Evolutionary conservation across 2,113 vertebrate species (phyloP).

Genomic region (Ginglymostoma cirratum): DNA sequence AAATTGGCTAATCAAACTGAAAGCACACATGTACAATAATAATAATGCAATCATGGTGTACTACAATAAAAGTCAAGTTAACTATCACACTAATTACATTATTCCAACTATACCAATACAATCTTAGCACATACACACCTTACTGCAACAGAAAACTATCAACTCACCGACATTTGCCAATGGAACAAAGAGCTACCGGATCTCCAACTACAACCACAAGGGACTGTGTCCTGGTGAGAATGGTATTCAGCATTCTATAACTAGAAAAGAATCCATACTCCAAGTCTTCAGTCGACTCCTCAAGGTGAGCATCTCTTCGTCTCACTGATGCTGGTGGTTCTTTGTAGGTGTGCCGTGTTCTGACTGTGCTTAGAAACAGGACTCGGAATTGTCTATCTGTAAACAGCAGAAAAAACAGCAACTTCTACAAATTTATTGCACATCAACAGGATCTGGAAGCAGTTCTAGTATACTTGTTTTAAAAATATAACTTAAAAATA

Average conservation of each 20-base stretch:
- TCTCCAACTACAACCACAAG: slow-evolving; percentile 41
- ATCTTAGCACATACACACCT: neutral
- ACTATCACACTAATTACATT: neutral
- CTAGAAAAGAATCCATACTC: slow-evolving; percentile 41
- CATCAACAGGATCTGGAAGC: neutral
- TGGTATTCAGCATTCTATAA: slow-evolving; percentile 31
- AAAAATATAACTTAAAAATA: neutral
- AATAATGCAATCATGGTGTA: neutral
- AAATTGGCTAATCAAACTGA: neutral
- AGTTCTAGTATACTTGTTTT: neutral
- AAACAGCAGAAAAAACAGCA: neutral
- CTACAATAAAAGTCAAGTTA: neutral
- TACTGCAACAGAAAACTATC: neutral
- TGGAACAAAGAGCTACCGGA: slow-evolving; percentile 40
- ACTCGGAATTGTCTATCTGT: slow-evolving; percentile 33
- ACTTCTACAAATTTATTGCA: neutral
- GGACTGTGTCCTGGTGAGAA: slow-evolving; percentile 38
- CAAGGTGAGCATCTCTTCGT: slow-evolving; percentile 34
- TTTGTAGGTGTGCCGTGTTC: slow-evolving; percentile 39
- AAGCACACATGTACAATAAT: neutral
- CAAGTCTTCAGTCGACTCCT: slow-evolving; percentile 32
- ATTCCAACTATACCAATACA: neutral
- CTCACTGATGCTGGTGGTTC: neutral
- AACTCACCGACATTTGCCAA: slow-evolving; percentile 40
- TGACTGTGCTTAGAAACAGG: slow-evolving; percentile 40